phyloP scores from a whole-genome alignment of 2,888 invertebrate genomes.

The Ischnura elegans region DNA sequence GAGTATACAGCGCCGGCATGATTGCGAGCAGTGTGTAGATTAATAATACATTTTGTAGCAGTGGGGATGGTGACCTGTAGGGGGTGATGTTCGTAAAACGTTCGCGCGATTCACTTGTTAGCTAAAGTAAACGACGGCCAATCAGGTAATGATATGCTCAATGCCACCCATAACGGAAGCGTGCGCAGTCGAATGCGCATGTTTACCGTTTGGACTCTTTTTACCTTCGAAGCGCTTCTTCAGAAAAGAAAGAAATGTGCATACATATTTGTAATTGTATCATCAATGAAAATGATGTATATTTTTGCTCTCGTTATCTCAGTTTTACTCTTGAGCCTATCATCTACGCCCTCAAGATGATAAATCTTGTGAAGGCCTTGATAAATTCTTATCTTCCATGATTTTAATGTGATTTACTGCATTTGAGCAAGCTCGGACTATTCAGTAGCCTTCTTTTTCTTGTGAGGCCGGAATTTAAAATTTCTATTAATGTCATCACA shows the following conservation, averaged over 20 bases:
- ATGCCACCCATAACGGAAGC: not conserved
- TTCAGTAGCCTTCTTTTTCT: too few species aligned
- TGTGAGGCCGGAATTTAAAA: too few species aligned
- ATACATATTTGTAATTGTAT: not conserved
- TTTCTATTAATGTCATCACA: too few species aligned
- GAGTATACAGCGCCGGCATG: conserved; percentile 78
- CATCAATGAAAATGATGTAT: not conserved
- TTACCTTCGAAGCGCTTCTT: not conserved
- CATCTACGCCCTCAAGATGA: not conserved
- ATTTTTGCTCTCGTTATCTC: not conserved
- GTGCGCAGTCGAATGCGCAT: not conserved
- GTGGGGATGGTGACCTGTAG: conserved; percentile 38
- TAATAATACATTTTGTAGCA: not conserved
- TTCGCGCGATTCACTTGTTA: not conserved
- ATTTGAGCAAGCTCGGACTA: too few species aligned
- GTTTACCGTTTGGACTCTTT: not conserved
- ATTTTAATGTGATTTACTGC: too few species aligned
- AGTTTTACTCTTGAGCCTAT: not conserved
- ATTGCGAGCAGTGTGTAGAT: conserved; percentile 70
- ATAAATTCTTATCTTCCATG: too few species aligned
- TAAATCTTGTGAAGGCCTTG: too few species aligned
- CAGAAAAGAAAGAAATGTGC: not conserved
- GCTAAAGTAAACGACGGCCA: not conserved
- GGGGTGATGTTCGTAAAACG: not conserved
- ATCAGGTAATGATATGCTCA: not conserved